These are phyloP conservation scores for Chauna torquata DNA, from an alignment of 2,113 vertebrate genomes.

Conservation along the genomic window DNA sequence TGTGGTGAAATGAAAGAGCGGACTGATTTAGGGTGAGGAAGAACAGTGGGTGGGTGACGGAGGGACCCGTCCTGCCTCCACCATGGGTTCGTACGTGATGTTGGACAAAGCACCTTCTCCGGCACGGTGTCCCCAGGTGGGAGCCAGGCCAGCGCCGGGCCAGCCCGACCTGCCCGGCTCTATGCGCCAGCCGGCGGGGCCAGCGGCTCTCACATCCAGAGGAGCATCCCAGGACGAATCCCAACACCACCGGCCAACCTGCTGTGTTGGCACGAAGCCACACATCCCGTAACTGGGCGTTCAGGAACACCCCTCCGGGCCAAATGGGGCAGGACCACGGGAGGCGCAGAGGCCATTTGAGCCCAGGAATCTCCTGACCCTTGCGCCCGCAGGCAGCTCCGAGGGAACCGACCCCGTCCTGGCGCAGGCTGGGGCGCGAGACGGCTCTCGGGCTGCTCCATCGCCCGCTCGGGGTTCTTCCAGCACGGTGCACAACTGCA, in stretches of 20 bases:
- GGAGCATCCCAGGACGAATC: background rate
- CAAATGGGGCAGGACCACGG: too few relatives aligned
- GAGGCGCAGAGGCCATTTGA: too few relatives aligned
- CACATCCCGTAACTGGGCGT: too few relatives aligned
- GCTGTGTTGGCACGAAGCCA: background rate
- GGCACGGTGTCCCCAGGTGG: background rate
- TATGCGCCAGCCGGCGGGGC: background rate
- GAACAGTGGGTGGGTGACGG: background rate
- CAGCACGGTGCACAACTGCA: rapidly evolving
- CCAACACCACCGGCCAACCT: background rate
- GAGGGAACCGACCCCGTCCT: too few relatives aligned
- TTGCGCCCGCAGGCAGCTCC: too few relatives aligned
- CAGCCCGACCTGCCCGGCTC: background rate
- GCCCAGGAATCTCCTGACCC: too few relatives aligned
- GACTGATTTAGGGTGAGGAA: background rate
- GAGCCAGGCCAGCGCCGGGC: background rate
- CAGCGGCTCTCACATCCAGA: background rate
- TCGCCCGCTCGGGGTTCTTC: background rate
- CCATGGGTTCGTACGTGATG: background rate
- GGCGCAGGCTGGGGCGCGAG: too few relatives aligned
- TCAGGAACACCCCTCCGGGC: too few relatives aligned
- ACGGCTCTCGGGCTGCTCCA: background rate
- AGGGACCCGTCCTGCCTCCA: background rate
- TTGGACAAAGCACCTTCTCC: background rate
- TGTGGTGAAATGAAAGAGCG: background rate